Base-by-base conservation (phyloP, 2,797 vertebrate genomes). In the Falco biarmicus region DNA sequence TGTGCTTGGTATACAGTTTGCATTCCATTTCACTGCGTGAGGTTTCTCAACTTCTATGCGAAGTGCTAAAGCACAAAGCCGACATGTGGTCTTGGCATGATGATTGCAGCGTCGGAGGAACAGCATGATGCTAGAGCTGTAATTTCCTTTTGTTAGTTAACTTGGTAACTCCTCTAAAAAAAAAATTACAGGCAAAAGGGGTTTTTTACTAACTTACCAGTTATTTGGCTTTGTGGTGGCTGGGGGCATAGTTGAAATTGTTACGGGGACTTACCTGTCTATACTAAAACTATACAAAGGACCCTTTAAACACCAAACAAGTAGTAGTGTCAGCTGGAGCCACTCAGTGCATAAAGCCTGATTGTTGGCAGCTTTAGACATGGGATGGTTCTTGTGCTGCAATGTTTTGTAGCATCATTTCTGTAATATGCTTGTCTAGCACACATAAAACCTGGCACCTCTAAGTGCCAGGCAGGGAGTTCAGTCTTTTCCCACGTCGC, bases 21-120 rank as follows among this genome's bases (percentile, higher is more conserved):
- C 1, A 1, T 43, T 32, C 41, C 32, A 0, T 18, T 22, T 31
- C 51, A 1, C 65, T 9, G 17, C 21, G 0, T 5, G 39, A 22
- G 16, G 28, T 18, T 60, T n/a, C 15, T 15, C 43, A 47, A 2
- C 32, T 17, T 18, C 11, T n/a, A 15, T 12, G 19, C 13, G 34
- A 29, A 41, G 59, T 4, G 41, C 65, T 34, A 14, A 68, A 48
- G 56, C 48, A 28, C 54, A 51, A 29, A 34, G 50, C 56, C 17
- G 61, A n/a, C 15, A 1, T 3, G 9, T 5, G 3, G 29, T 12
- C 32, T 51, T 26, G 29, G 45, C 53, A 13, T 9, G 10, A 20
- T 21, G 59, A 7, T 16, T 21, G 37, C 2, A 2, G 19, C n/a
- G 7, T 39, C 15, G 6, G 48, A 22, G 32, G 56, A 48, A 4